These are phyloP conservation scores for Siphonodentalium dalli DNA, from an alignment of 2,888 invertebrate species.

Conservation along the genomic window DNA sequence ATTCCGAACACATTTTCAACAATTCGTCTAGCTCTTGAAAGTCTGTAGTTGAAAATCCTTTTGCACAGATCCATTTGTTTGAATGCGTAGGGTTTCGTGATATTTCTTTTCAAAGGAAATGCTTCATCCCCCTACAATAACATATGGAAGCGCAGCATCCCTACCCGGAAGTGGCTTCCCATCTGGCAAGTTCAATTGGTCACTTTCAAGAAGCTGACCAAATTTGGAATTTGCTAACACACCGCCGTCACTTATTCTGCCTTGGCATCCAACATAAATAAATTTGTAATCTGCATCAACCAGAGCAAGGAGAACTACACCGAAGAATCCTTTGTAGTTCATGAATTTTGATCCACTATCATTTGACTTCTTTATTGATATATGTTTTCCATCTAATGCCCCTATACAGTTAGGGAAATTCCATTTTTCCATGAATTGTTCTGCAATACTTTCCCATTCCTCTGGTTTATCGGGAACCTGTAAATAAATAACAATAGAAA, in stretches of 20 bases:
- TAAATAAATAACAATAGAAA: too few species aligned
- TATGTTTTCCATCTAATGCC: conserved; percentile 13
- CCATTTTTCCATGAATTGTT: conserved; percentile 12
- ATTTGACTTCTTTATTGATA: neutral
- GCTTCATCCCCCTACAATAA: conserved; percentile 9
- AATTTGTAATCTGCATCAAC: conserved; percentile 23
- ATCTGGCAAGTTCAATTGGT: conserved; percentile 2
- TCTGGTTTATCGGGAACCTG: conserved; percentile 9
- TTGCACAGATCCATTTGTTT: neutral
- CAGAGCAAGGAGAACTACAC: conserved; percentile 7
- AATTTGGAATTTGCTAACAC: conserved; percentile 15
- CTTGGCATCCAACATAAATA: conserved; percentile 21
- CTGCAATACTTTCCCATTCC: conserved; percentile 1
- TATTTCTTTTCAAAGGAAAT: neutral
- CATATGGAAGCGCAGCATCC: conserved; percentile 4
- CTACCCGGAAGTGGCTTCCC: conserved; percentile 3
- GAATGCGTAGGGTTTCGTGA: neutral
- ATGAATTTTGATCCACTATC: conserved; percentile 6
- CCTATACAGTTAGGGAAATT: conserved; percentile 14
- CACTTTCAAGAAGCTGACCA: neutral
- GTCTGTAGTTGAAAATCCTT: conserved; percentile 3
- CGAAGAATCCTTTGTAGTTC: conserved; percentile 9
- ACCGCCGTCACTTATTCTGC: conserved; percentile 13
- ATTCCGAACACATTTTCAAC: too few species aligned
- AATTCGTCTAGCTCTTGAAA: conserved; percentile 10